A percentile compares a stretch with the other conserved stretches of the same genome.
phyloP scores from a whole-genome alignment of 2,888 invertebrate species.

The Dicyrtoma fusca region DNA sequence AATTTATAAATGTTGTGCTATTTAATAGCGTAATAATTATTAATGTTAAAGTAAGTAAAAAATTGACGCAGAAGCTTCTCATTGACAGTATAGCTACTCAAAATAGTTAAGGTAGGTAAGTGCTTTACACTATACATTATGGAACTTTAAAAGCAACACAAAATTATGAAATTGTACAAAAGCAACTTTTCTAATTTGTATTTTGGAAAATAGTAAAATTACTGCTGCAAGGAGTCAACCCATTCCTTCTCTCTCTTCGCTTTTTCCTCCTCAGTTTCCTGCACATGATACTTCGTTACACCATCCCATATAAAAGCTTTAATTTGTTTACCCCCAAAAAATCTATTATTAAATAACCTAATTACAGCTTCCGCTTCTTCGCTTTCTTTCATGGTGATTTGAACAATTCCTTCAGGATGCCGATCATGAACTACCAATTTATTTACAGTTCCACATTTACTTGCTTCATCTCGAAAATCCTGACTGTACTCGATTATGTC shows the following conservation, averaged over 20 bases:
- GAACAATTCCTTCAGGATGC: slow-evolving; percentile 92
- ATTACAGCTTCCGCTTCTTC: slow-evolving; percentile 92
- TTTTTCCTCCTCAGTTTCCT: slow-evolving; percentile 87
- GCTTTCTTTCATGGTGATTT: slow-evolving; percentile 84
- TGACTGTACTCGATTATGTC: slow-evolving; percentile 88
- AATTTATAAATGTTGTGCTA: too few species aligned
- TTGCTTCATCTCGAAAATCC: slow-evolving; percentile 84
- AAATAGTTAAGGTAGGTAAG: too few species aligned
- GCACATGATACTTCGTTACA: slow-evolving; percentile 85
- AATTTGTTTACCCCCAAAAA: slow-evolving; percentile 84
- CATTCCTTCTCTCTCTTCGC: slow-evolving; percentile 81
- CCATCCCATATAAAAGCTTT: slow-evolving; percentile 94
- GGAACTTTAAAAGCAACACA: too few species aligned
- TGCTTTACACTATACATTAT: too few species aligned
- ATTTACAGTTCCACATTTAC: slow-evolving; percentile 87
- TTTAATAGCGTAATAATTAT: too few species aligned
- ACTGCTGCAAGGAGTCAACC: slow-evolving; percentile 61
- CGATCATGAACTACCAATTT: slow-evolving; percentile 90
- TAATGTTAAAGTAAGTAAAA: too few species aligned
- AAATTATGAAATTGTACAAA: not conserved
- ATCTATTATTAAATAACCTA: slow-evolving; percentile 81
- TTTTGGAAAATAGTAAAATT: not conserved
- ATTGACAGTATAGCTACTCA: too few species aligned
- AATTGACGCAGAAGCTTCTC: too few species aligned
- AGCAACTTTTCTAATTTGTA: not conserved